phyloP scores from a whole-genome alignment of 2,113 vertebrate species.

The Ctenomys sociabilis region DNA sequence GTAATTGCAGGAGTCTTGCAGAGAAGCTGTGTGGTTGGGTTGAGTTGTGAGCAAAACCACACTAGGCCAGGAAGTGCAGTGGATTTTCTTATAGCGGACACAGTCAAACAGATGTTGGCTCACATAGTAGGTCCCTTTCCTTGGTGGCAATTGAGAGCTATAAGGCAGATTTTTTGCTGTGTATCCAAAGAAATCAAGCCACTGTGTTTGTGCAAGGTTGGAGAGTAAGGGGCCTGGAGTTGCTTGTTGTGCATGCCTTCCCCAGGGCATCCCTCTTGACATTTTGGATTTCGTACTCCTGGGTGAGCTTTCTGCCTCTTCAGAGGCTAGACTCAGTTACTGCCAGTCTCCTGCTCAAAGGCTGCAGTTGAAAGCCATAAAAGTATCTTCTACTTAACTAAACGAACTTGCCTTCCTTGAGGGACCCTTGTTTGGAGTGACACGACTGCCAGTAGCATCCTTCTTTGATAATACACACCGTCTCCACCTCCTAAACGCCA shows the following conservation, averaged over 20 bases:
- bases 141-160: slow-evolving; percentile 51
- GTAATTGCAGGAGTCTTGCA: neutral
- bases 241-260: neutral
- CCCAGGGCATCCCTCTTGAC: neutral
- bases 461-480: rapidly evolving
- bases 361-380: neutral
- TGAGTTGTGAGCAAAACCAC: slow-evolving; percentile 59
- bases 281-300: neutral
- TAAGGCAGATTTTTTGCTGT: slow-evolving; percentile 47
- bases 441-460: neutral
- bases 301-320: neutral
- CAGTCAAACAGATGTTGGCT: neutral
- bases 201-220: neutral
- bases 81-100: slow-evolving; percentile 26
- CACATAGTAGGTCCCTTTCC: slow-evolving; percentile 39
- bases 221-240: neutral
- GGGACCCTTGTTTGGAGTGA: neutral
- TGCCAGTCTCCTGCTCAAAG: neutral
- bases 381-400: neutral
- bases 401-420: neutral
- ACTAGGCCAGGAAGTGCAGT: slow-evolving; percentile 28
- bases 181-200: slow-evolving; percentile 41
- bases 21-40: slow-evolving; percentile 44
- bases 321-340: neutral
- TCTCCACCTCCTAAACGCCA: neutral